Percentiles rank a stretch among this genome's conserved stretches.
Conservation (phyloP, 2,113 vertebrate genomes). For the Lynx canadensis region DNA sequence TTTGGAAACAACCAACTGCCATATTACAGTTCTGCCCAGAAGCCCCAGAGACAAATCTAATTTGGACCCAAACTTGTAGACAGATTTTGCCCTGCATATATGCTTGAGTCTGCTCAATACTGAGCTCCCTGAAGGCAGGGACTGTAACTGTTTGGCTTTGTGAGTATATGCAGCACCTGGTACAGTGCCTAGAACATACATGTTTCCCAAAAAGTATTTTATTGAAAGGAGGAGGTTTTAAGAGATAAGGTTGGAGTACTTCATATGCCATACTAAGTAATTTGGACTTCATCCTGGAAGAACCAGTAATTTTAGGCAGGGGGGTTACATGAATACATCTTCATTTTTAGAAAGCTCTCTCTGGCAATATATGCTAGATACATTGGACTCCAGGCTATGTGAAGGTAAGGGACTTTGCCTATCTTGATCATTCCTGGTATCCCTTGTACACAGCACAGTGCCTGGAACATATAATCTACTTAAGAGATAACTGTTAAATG, state of each 20-base stretch:
- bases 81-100: neutral
- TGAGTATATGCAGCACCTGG: neutral
- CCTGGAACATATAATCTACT: neutral
- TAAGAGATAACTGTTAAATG: neutral
- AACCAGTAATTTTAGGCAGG: neutral
- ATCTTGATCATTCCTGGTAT: neutral
- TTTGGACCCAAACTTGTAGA: neutral
- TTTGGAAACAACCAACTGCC: neutral
- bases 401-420: neutral
- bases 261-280: neutral
- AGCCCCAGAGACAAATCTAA: neutral
- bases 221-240: neutral
- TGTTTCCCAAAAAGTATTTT: neutral
- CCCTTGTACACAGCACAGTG: neutral
- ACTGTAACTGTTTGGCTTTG: neutral
- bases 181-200: neutral
- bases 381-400: neutral
- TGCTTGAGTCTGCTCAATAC: neutral
- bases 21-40: neutral
- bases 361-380: neutral
- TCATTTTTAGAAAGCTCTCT: neutral
- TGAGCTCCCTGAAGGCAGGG: neutral
- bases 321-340: neutral
- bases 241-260: neutral
- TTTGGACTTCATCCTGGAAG: neutral